A percentile compares a stretch with the other conserved stretches of the same genome.
phyloP scores from a whole-genome alignment of 1,140 invertebrate genomes.

The Metopolophium dirhodum region DNA sequence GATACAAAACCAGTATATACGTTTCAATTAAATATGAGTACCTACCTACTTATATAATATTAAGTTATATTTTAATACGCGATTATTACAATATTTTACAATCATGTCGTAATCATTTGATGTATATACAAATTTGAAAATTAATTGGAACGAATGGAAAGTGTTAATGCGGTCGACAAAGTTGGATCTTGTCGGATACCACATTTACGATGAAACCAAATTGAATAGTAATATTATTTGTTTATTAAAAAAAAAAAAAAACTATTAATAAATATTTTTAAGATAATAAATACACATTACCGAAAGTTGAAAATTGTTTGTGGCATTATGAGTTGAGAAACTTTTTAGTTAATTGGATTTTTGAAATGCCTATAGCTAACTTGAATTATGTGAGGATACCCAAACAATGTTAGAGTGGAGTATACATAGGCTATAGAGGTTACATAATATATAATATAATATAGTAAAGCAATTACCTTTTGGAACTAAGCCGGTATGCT shows the following conservation, averaged over 20 bases:
- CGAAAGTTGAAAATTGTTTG: no score
- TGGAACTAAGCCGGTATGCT: not conserved
- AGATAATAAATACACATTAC: no score
- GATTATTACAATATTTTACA: no score
- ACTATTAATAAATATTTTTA: no score
- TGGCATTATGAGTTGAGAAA: no score
- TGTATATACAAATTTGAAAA: no score
- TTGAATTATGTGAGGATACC: not conserved
- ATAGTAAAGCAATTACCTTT: not conserved
- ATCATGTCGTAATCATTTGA: not conserved
- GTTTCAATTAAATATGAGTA: not conserved
- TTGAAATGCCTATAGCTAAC: not conserved
- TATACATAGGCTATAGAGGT: not conserved
- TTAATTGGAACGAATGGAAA: not conserved
- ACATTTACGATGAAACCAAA: no score
- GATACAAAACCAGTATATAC: not conserved
- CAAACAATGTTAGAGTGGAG: not conserved
- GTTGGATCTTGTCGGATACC: not conserved
- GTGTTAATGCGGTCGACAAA: not conserved
- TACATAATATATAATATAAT: no score
- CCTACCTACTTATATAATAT: no score
- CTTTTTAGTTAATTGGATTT: not conserved
- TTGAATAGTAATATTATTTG: not conserved
- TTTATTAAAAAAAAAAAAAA: not conserved
- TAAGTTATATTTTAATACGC: no score